Conservation (phyloP, 2,888 invertebrate genomes). For the Bellardia pandia region DNA sequence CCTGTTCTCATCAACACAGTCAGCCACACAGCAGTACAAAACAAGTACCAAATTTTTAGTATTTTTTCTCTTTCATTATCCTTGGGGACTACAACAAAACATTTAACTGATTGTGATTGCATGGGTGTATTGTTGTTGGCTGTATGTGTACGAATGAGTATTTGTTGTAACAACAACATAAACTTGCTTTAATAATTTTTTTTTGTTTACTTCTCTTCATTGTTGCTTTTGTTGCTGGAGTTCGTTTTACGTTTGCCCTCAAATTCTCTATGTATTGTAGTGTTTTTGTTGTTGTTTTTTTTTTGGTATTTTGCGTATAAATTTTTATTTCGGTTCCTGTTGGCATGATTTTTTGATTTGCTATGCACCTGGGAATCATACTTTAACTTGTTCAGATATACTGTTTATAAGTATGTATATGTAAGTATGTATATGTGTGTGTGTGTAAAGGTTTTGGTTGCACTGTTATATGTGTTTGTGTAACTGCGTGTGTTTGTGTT, state of each 20-base stretch:
- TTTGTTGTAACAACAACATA: conserved; percentile 34
- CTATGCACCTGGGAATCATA: conserved; percentile 82
- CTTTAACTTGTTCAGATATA: conserved; percentile 10
- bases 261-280: conserved; percentile 14
- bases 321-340: conserved; percentile 67
- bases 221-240: neutral
- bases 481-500: conserved; percentile 16
- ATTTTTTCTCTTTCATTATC: conserved; percentile 50
- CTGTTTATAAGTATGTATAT: neutral
- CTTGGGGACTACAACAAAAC: conserved; percentile 72
- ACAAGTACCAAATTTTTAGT: conserved; percentile 48
- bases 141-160: neutral
- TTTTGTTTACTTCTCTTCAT: neutral
- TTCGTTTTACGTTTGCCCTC: conserved; percentile 64
- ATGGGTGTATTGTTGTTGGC: conserved; percentile 31
- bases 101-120: conserved; percentile 74
- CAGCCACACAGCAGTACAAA: conserved; percentile 10
- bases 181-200: conserved; percentile 42
- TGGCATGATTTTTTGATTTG: conserved; percentile 82
- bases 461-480: conserved; percentile 8
- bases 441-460: conserved; percentile 2
- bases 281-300: neutral
- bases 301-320: conserved; percentile 51
- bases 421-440: conserved; percentile 3
- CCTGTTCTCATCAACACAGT: conserved; percentile 10